phyloP scores from a whole-genome alignment of 2,113 vertebrate species.

The Chaenocephalus aceratus region DNA sequence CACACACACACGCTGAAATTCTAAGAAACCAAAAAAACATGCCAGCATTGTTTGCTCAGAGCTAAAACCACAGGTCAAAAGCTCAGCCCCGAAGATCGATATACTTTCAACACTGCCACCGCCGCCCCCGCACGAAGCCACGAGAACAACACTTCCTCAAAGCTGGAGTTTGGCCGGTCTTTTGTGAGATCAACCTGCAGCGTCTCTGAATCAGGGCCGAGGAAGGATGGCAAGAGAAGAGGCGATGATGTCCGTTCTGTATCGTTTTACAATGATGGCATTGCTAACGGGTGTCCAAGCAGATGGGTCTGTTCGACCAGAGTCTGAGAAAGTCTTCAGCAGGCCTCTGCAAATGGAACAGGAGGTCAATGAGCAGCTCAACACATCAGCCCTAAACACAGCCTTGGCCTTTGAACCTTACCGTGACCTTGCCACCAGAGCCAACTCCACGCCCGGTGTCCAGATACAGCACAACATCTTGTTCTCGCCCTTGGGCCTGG shows the following conservation, averaged over 20 bases:
- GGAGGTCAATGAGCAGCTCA: slow-evolving; percentile 21
- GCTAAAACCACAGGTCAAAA: slow-evolving; percentile 66
- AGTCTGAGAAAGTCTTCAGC: slow-evolving; percentile 9
- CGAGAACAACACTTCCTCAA: slow-evolving; percentile 35
- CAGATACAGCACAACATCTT: slow-evolving; percentile 21
- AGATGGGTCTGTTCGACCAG: neutral
- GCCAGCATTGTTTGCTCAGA: slow-evolving; percentile 67
- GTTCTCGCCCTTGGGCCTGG: slow-evolving; percentile 41
- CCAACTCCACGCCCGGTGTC: neutral
- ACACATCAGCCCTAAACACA: slow-evolving; percentile 34
- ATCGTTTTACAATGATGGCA: slow-evolving; percentile 1
- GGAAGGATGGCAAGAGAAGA: slow-evolving; percentile 9
- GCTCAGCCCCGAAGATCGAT: slow-evolving; percentile 70
- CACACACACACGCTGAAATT: slow-evolving; percentile 38
- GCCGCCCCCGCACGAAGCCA: slow-evolving; percentile 54
- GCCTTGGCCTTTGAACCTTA: slow-evolving; percentile 57
- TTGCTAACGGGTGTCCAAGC: slow-evolving; percentile 2
- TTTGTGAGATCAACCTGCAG: slow-evolving; percentile 1
- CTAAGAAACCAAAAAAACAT: slow-evolving; percentile 60
- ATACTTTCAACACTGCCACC: slow-evolving; percentile 63
- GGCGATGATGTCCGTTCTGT: slow-evolving; percentile 1
- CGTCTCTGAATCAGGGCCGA: slow-evolving; percentile 10
- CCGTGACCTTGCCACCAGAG: slow-evolving; percentile 13
- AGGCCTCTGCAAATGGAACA: neutral
- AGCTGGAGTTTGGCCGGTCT: slow-evolving; percentile 41